These are phyloP conservation scores for Agrilus mali DNA, from an alignment of 2,888 invertebrate species.

Conservation along the genomic window DNA sequence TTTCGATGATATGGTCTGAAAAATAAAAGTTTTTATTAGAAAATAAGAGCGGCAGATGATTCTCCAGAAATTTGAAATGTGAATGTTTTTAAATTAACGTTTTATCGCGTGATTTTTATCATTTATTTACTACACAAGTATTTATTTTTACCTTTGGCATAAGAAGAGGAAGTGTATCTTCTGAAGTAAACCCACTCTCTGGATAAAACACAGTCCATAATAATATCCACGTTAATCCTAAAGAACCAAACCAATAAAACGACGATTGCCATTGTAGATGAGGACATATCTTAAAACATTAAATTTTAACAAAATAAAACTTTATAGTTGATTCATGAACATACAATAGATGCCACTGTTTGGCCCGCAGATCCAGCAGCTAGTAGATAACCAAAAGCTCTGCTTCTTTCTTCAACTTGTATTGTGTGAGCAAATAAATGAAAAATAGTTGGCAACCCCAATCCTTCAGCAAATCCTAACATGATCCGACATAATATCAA, in stretches of 20 bases:
- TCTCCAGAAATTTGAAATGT: too few relatives aligned
- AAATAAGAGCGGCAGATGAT: too few relatives aligned
- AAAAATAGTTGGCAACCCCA: slow-evolving; percentile 63
- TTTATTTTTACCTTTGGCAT: slow-evolving; percentile 37
- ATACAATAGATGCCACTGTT: slow-evolving; percentile 57
- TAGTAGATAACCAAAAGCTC: slow-evolving; percentile 60
- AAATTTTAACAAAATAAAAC: not conserved
- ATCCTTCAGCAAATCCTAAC: slow-evolving; percentile 60
- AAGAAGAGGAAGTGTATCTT: slow-evolving; percentile 41
- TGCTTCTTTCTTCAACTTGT: slow-evolving; percentile 56
- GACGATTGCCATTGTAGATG: slow-evolving; percentile 53
- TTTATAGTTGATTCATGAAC: slow-evolving; percentile 15
- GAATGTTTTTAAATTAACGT: too few relatives aligned
- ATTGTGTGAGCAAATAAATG: slow-evolving; percentile 61
- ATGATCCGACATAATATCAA: slow-evolving; percentile 52
- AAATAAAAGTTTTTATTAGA: not conserved
- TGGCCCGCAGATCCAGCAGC: slow-evolving; percentile 65
- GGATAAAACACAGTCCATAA: slow-evolving; percentile 52
- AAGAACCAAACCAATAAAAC: slow-evolving; percentile 54
- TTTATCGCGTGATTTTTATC: too few relatives aligned
- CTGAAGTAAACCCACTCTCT: slow-evolving; percentile 38
- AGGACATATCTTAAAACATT: slow-evolving; percentile 42
- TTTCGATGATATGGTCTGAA: slow-evolving; percentile 20
- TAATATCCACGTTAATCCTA: slow-evolving; percentile 55
- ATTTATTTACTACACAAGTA: not conserved